Evolutionary conservation across 2,797 vertebrate species (phyloP).

Genomic region (Capromys pilorides): DNA sequence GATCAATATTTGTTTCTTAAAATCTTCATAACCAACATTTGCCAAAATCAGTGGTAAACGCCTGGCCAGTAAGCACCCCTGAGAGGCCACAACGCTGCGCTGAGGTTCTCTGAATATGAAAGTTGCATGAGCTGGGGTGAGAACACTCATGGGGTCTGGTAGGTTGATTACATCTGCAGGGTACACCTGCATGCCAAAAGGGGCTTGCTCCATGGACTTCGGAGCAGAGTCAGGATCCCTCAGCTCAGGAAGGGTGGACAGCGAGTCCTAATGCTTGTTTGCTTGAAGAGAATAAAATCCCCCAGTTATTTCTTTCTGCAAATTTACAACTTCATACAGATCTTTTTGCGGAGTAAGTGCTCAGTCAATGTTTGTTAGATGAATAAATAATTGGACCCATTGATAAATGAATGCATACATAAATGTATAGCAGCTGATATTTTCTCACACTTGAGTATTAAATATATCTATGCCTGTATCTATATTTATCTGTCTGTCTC

Average conservation of each 20-base stretch:
- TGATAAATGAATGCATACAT: background rate
- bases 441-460: background rate
- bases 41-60: slow-evolving; percentile 58
- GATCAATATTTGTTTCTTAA: slow-evolving; percentile 81
- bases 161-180: background rate
- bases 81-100: background rate
- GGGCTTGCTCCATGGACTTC: background rate
- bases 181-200: background rate
- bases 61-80: slow-evolving; percentile 65
- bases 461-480: background rate
- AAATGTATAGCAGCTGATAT: background rate
- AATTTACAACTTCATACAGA: background rate
- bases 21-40: slow-evolving; percentile 78
- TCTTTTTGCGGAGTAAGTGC: background rate
- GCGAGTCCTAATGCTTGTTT: background rate
- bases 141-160: background rate
- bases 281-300: background rate
- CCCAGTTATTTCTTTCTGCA: background rate
- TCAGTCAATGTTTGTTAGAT: background rate
- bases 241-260: background rate
- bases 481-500: too few species aligned
- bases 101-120: slow-evolving; percentile 1
- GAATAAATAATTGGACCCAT: slow-evolving; percentile 22
- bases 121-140: background rate
- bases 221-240: background rate